Percentiles rank a stretch among this genome's conserved stretches.
phyloP scores from a whole-genome alignment of 64 coral and sea anemone genomes.

The Montipora sp. region DNA sequence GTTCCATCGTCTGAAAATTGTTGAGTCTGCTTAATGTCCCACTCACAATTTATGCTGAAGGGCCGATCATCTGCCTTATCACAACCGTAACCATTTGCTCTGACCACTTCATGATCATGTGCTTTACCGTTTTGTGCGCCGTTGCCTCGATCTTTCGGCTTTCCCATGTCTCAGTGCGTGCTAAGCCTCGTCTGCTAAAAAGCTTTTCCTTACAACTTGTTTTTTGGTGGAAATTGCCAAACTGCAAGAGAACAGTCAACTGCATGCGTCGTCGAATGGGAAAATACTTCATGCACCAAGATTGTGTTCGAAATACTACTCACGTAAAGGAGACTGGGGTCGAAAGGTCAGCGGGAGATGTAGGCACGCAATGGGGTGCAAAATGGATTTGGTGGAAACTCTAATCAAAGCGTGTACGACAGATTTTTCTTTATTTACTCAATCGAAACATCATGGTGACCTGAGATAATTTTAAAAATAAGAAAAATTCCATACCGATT shows the following conservation, averaged over 20 bases:
- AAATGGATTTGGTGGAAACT: neutral
- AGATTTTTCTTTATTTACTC: too few relatives aligned
- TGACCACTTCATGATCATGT: slow-evolving; percentile 18
- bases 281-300: neutral
- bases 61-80: slow-evolving; percentile 45
- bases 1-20: slow-evolving; percentile 93
- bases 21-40: slow-evolving; percentile 87
- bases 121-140: neutral
- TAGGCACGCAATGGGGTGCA: neutral
- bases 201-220: too few relatives aligned
- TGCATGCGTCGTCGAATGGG: too few relatives aligned
- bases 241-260: too few relatives aligned
- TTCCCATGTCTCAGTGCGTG: neutral
- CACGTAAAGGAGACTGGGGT: neutral
- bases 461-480: too few relatives aligned
- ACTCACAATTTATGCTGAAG: slow-evolving; percentile 83
- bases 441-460: too few relatives aligned
- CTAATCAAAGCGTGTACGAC: too few relatives aligned
- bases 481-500: too few relatives aligned
- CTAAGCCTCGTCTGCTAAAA: neutral
- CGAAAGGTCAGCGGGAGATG: neutral
- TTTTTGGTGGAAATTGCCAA: too few relatives aligned
- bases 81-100: slow-evolving; percentile 10
- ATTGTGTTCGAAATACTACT: neutral
- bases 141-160: slow-evolving; percentile 7